Conservation (phyloP, 2,113 vertebrate genomes). For the Ageneiosus marmoratus region DNA sequence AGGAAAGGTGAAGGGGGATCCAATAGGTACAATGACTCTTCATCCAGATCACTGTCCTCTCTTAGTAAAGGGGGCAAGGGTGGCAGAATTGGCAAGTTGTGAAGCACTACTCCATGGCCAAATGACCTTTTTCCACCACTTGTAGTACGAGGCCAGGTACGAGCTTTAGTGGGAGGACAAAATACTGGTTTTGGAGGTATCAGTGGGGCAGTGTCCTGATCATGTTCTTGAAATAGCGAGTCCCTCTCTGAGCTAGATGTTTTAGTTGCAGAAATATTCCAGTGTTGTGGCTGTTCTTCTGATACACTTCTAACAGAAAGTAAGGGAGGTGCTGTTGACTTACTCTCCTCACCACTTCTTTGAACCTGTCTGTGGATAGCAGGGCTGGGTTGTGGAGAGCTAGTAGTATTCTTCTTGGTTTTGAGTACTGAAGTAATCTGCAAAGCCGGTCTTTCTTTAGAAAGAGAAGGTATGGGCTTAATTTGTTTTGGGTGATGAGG, state of each 20-base stretch:
- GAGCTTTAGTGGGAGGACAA: slow-evolving; percentile 76
- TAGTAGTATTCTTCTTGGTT: slow-evolving; percentile 46
- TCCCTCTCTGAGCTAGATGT: slow-evolving; percentile 72
- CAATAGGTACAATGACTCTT: slow-evolving; percentile 73
- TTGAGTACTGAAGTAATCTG: slow-evolving; percentile 41
- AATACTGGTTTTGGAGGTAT: slow-evolving; percentile 73
- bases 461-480: slow-evolving; percentile 55
- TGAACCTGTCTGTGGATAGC: slow-evolving; percentile 46
- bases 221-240: slow-evolving; percentile 70
- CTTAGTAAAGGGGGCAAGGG: slow-evolving; percentile 71
- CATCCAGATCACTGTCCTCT: slow-evolving; percentile 71
- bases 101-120: slow-evolving; percentile 62
- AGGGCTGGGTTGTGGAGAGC: slow-evolving; percentile 56
- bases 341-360: slow-evolving; percentile 54
- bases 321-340: slow-evolving; percentile 59
- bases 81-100: slow-evolving; percentile 70
- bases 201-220: slow-evolving; percentile 72
- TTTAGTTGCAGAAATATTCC: slow-evolving; percentile 52
- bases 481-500: slow-evolving; percentile 63
- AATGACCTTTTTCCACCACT: slow-evolving; percentile 63
- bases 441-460: slow-evolving; percentile 57
- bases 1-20: slow-evolving; percentile 78
- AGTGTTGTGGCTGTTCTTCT: slow-evolving; percentile 63
- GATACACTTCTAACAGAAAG: slow-evolving; percentile 58
- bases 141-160: slow-evolving; percentile 77